phyloP scores from a whole-genome alignment of 2,113 vertebrate genomes.

The Esox niger region DNA sequence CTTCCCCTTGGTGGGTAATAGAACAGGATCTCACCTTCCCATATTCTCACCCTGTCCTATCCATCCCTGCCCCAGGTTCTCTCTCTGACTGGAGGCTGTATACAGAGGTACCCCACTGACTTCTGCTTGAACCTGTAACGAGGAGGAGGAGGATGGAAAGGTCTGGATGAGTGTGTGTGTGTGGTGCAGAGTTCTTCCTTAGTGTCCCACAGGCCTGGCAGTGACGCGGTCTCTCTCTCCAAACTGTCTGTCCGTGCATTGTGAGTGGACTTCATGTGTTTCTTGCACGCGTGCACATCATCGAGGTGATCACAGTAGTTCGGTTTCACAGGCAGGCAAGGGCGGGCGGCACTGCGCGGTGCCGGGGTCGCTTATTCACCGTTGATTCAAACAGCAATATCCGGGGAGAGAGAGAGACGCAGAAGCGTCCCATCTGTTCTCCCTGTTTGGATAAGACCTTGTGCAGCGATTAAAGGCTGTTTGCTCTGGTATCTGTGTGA shows the following conservation, averaged over 20 bases:
- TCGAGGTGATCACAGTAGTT: background rate
- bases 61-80: background rate
- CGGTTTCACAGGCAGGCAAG: background rate
- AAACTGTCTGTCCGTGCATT: background rate
- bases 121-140: background rate
- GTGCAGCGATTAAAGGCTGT: constrained; percentile 49
- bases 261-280: constrained; percentile 5
- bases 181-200: too few species aligned
- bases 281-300: constrained; percentile 12
- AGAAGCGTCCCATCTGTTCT: constrained; percentile 10
- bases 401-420: constrained; percentile 12
- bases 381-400: constrained; percentile 16
- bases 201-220: too few species aligned
- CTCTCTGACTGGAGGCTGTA: constrained; percentile 10
- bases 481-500: constrained; percentile 52
- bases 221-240: background rate
- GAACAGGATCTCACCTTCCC: background rate
- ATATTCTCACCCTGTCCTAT: constrained; percentile 10
- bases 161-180: background rate
- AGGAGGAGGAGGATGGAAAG: constrained; percentile 8
- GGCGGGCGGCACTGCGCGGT: background rate
- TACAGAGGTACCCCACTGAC: constrained; percentile 1
- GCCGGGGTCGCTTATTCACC: background rate
- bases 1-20: background rate
- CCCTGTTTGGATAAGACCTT: constrained; percentile 47